These are phyloP conservation scores for Psammodynastes pulverulentus DNA, from an alignment of 2,113 vertebrate species.

Conservation along the genomic window DNA sequence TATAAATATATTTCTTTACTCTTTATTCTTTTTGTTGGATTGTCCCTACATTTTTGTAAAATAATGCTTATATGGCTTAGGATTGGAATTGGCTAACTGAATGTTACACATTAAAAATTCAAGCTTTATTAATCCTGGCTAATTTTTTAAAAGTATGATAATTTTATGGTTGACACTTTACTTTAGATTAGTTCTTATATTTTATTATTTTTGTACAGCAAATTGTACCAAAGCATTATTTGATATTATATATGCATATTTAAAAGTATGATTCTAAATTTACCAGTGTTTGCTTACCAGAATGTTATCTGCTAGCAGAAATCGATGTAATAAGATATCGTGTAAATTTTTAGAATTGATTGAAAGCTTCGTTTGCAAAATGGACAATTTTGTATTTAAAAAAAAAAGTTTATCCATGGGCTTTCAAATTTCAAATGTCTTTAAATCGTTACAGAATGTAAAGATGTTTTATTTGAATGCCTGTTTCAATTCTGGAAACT, in stretches of 20 bases:
- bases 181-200: slow-evolving; percentile 14
- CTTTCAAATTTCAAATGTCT: neutral
- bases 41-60: neutral
- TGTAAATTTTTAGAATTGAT: neutral
- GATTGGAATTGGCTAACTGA: neutral
- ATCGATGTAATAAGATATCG: neutral
- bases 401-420: neutral
- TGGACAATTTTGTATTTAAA: neutral
- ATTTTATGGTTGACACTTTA: neutral
- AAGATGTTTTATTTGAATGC: neutral
- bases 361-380: neutral
- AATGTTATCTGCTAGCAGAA: neutral
- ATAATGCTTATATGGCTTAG: neutral
- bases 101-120: neutral
- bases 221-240: neutral
- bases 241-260: neutral
- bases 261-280: neutral
- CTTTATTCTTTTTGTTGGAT: slow-evolving; percentile 1
- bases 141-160: neutral
- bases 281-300: neutral
- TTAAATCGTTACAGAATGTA: neutral
- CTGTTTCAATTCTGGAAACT: neutral
- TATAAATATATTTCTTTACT: neutral
- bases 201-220: slow-evolving; percentile 10
- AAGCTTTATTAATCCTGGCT: neutral